phyloP scores from a whole-genome alignment of 2,888 invertebrate species.

The Melanophora roralis region DNA sequence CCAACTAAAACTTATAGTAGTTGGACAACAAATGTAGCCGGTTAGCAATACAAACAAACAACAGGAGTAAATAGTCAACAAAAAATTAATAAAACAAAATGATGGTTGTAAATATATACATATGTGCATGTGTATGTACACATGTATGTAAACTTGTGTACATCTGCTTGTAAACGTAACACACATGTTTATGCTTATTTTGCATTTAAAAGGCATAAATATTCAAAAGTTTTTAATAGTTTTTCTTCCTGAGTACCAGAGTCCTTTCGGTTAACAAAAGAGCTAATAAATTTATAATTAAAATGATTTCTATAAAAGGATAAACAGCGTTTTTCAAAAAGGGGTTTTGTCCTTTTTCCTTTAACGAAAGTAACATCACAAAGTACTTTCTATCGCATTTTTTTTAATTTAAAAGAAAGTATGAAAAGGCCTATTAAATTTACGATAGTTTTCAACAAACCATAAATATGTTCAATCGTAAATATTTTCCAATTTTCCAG shows the following conservation, averaged over 20 bases:
- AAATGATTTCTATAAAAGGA: neutral
- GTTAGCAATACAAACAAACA: slow-evolving; percentile 41
- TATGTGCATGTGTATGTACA: neutral
- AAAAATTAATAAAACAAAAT: neutral
- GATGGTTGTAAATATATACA: slow-evolving; percentile 13
- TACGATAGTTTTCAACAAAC: too few species aligned
- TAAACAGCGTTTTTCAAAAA: neutral
- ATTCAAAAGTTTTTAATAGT: slow-evolving; percentile 23
- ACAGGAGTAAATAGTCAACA: slow-evolving; percentile 1
- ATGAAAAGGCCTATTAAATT: too few species aligned
- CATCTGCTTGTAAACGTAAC: neutral
- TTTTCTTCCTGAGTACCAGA: neutral
- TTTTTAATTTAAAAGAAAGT: too few species aligned
- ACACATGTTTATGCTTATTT: slow-evolving; percentile 7
- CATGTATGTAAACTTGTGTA: neutral
- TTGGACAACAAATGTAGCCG: neutral
- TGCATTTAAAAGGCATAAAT: slow-evolving; percentile 21
- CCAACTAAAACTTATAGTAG: slow-evolving; percentile 6
- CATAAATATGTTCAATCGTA: too few species aligned
- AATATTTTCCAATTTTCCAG: too few species aligned
- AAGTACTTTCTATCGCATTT: too few species aligned
- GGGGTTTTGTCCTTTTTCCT: neutral
- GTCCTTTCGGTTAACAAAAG: neutral
- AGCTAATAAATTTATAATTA: slow-evolving; percentile 10
- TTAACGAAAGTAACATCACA: too few species aligned